Conservation (phyloP, 2,888 invertebrate species). For the Sinohyriopsis cumingii region DNA sequence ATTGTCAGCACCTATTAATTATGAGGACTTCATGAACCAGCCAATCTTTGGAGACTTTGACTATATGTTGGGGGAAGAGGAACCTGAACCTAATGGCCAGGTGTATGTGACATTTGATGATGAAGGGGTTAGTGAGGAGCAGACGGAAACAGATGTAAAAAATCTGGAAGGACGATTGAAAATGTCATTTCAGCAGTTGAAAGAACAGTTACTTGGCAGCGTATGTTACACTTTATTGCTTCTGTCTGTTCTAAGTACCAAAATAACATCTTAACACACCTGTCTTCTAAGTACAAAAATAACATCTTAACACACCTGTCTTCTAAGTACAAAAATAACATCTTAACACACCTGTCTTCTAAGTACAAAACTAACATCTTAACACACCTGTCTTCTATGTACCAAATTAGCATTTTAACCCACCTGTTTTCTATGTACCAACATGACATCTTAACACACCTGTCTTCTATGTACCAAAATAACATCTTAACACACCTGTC, state of each 20-base stretch:
- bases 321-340: too few species aligned
- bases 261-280: too few species aligned
- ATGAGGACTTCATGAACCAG: constrained; percentile 58
- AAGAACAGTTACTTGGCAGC: constrained; percentile 64
- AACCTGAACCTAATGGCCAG: constrained; percentile 58
- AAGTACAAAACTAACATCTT: too few species aligned
- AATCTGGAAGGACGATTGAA: constrained; percentile 68
- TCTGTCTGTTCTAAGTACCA: neutral
- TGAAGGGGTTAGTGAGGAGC: constrained; percentile 64
- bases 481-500: too few species aligned
- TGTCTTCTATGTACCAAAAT: too few species aligned
- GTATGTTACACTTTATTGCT: constrained; percentile 46
- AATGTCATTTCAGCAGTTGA: constrained; percentile 69
- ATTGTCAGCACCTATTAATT: constrained; percentile 65
- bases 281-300: too few species aligned
- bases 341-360: too few species aligned
- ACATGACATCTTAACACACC: too few species aligned
- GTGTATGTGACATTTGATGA: constrained; percentile 64
- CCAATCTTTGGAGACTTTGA: constrained; percentile 63
- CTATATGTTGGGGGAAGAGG: constrained; percentile 62
- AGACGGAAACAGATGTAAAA: constrained; percentile 68
- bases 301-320: too few species aligned
- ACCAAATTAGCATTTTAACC: too few species aligned
- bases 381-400: too few species aligned
- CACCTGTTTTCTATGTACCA: too few species aligned